Percentiles rank a stretch among this genome's conserved stretches.
These are phyloP conservation scores for Sebastes jordani DNA, from an alignment of 2,797 vertebrate species.

Conservation along the genomic window DNA sequence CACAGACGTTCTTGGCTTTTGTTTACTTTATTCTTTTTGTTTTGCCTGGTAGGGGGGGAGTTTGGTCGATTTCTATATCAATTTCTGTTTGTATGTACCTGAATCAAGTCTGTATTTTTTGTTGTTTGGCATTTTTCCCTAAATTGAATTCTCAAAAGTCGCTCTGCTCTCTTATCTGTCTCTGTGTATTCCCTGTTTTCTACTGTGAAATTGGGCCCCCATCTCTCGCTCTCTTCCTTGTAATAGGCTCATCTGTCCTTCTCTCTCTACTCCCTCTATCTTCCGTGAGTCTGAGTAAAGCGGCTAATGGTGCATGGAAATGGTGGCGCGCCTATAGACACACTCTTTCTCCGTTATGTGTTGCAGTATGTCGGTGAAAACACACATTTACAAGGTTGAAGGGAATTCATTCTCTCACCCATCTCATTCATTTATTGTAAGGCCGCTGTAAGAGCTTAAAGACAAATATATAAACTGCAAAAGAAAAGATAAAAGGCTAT, in stretches of 20 bases:
- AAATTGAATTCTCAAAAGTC: slow-evolving; percentile 44
- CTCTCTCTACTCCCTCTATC: slow-evolving; percentile 45
- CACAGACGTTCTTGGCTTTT: background rate
- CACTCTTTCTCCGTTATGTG: slow-evolving; percentile 37
- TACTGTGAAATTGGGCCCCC: slow-evolving; percentile 45
- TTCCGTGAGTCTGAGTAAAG: slow-evolving; percentile 73
- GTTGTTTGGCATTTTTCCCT: slow-evolving; percentile 25
- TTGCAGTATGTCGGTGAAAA: slow-evolving; percentile 58
- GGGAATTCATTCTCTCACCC: slow-evolving; percentile 24
- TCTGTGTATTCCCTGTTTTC: slow-evolving; percentile 20
- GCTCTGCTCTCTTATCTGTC: slow-evolving; percentile 25
- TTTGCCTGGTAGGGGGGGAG: background rate
- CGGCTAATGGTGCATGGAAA: slow-evolving; percentile 75
- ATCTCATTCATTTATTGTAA: slow-evolving; percentile 26
- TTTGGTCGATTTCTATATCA: slow-evolving; percentile 30
- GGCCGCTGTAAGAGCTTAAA: background rate
- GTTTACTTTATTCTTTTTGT: slow-evolving; percentile 1
- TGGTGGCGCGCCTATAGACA: slow-evolving; percentile 55
- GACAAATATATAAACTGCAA: background rate
- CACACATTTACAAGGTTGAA: slow-evolving; percentile 41
- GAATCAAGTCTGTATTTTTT: slow-evolving; percentile 19
- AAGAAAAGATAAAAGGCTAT: background rate
- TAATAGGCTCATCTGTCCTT: slow-evolving; percentile 68
- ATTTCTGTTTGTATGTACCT: slow-evolving; percentile 12
- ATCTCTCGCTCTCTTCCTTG: slow-evolving; percentile 28